Conservation (phyloP, 1,140 invertebrate species). For the Odontomachus brunneus region DNA sequence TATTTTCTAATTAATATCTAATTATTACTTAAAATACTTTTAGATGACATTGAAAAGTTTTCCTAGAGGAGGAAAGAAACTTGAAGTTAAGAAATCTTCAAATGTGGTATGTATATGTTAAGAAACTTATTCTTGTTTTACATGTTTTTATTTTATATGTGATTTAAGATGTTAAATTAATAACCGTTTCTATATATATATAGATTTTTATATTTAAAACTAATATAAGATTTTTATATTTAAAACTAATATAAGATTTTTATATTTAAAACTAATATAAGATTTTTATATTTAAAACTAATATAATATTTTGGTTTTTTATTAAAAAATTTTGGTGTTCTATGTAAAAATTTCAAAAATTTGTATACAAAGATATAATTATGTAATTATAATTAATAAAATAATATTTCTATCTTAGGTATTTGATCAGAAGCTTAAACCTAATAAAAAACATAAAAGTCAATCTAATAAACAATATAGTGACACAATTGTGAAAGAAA, state of each 20-base stretch:
- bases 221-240: no score
- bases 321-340: neutral
- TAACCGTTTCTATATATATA: neutral
- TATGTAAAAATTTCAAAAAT: neutral
- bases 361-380: neutral
- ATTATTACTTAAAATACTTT: slow-evolving; percentile 44
- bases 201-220: neutral
- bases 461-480: slow-evolving; percentile 27
- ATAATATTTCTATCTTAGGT: slow-evolving; percentile 32
- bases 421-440: slow-evolving; percentile 41
- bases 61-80: slow-evolving; percentile 75
- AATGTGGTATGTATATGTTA: slow-evolving; percentile 64
- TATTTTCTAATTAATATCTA: neutral
- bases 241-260: no score
- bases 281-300: no score
- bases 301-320: neutral
- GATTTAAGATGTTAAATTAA: neutral
- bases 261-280: neutral
- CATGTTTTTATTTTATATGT: no score
- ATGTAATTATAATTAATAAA: slow-evolving; percentile 6
- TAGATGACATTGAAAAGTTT: slow-evolving; percentile 78
- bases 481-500: slow-evolving; percentile 19
- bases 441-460: slow-evolving; percentile 38
- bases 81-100: slow-evolving; percentile 36
- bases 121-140: slow-evolving; percentile 25